These are phyloP conservation scores for Ganaspis brasiliensis DNA, from an alignment of 2,888 invertebrate species.

Conservation along the genomic window DNA sequence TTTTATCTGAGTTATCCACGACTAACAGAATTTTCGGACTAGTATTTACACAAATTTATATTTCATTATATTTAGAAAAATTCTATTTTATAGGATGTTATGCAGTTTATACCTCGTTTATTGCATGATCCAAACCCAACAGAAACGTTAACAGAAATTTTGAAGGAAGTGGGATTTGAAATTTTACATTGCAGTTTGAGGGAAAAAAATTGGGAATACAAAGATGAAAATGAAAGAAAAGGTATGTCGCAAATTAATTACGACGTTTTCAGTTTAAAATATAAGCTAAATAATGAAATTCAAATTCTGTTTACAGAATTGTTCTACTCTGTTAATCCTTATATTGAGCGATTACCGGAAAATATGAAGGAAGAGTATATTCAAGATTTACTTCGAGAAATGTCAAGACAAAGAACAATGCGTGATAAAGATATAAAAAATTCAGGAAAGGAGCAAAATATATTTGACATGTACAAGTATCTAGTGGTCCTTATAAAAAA, in stretches of 20 bases:
- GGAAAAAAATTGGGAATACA: conserved; percentile 83
- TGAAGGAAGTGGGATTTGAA: conserved; percentile 84
- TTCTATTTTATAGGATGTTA: neutral
- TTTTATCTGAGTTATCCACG: too few species aligned
- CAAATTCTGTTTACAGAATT: too few species aligned
- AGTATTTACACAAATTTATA: too few species aligned
- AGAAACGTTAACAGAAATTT: conserved; percentile 82
- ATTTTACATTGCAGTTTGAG: conserved; percentile 84
- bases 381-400: conserved; percentile 83
- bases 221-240: conserved; percentile 82
- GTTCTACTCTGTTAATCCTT: conserved; percentile 84
- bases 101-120: neutral
- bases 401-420: conserved; percentile 57
- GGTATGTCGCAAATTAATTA: conserved; percentile 61
- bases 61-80: neutral
- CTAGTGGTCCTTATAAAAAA: too few species aligned
- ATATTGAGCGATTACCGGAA: conserved; percentile 83
- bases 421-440: too few species aligned
- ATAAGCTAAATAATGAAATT: too few species aligned
- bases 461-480: too few species aligned
- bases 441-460: too few species aligned
- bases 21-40: too few species aligned
- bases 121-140: conserved; percentile 81
- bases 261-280: too few species aligned
- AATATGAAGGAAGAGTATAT: conserved; percentile 83